Evolutionary conservation across 2,888 invertebrate species (phyloP), one percentile per base, ranked within the genome.

Genomic region (Coremacera marginata): DNA sequence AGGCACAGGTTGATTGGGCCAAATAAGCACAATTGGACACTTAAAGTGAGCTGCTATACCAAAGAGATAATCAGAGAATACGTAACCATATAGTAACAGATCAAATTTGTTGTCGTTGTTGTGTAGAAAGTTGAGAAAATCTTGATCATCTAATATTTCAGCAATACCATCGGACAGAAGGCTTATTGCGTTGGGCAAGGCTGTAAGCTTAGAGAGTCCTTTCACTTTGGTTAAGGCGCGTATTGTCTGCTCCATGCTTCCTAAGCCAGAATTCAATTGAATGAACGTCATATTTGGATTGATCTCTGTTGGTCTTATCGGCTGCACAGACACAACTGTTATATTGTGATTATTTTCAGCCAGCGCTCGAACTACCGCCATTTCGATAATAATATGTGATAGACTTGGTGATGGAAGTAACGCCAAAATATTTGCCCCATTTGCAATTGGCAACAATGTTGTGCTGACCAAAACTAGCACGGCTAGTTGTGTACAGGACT

Each of bases 31-130:
- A 0, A 81, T 70, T 4, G 85, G 85, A 63, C 84, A 84, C 16
- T 84, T 81, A 62, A 84, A 86, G 77, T 85, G 85, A 1, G 81
- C 82, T 0, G 84, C 84, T 37, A 84, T 52, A 3, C 85, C 85
- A 16, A 84, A 73, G 34, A 82, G 79, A 16, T 80, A 80, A 16
- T 85, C 84, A 71, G 79, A 80, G 14, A 82, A 77, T 1, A 81
- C 70, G 78, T 82, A 84, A 5, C 84, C 86, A 14, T 82, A 63
- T 2, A 84, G 44, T 55, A 86, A 79, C n/a, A 86, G 77, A 80
- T 85, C 85, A 49, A 84, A 86, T 34, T 82, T 77, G 63, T 82
- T 82, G 11, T 44, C 83, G 1, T 79, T 77, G 57, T 80, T 77
- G 1, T 78, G 3, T 52, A 85, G 72, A 3, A 85, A 72, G 7